Base-by-base conservation (phyloP, 2,113 vertebrate genomes). In the Gallinago jamesoni region DNA sequence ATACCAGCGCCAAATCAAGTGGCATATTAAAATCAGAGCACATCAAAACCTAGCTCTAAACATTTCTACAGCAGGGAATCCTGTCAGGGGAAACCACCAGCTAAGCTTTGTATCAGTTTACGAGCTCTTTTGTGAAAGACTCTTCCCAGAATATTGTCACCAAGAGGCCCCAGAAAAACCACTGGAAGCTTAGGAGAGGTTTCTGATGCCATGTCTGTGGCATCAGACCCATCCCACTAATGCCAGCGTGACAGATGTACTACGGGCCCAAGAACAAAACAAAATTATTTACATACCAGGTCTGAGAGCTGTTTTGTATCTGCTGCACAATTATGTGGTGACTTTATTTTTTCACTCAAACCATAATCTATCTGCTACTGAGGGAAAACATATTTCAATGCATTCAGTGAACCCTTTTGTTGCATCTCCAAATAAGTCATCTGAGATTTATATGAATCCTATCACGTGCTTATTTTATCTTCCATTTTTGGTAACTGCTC, bases 1-100 rank as follows among this genome's bases (percentile, higher is more conserved):
- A 80, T 86, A 97, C 78, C 89, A 45, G 83, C 93, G 94, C 64
- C 83, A 84, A 94, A 96, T 96, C 69, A 92, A 97, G 89, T 75
- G 77, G 56, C 60, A 75, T 59, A 33, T 90, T 94, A 81, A 94
- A 76, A 69, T 53, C 77, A 77, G 30, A 88, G n/a, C 47, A 47
- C 22, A 90, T 88, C 53, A 95, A 81, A 87, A n/a, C 47, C 72
- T 91, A 93, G 14, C 28, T 89, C 50, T 47, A 80, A 83, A 50
- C 10, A 63, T 52, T 62, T 79, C 62, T 73, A 50, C 66, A 86
- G 60, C 35, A 35, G 43, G 43, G 37, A 60, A 62, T 59, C 74
- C 52, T 90, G 55, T 60, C 20, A 86, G 63, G 39, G 47, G 33
- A 76, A 72, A 35, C 24, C 21, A 84, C 5, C 53, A 92, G 24